These are phyloP conservation scores for Coptodon bakossiorum DNA, from an alignment of 2,113 vertebrate species.

Conservation along the genomic window DNA sequence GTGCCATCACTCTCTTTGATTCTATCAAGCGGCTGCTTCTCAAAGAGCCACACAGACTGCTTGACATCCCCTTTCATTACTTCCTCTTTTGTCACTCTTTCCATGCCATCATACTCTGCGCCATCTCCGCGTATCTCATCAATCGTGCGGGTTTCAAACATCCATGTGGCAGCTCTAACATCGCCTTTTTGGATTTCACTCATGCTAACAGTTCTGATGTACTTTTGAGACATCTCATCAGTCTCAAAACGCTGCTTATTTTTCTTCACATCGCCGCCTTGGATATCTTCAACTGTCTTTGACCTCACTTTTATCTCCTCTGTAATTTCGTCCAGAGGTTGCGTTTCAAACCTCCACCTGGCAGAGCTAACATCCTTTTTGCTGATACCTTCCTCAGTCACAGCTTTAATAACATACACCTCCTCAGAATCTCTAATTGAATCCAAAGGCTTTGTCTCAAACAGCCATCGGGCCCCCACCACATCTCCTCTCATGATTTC, in stretches of 20 bases:
- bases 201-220: slow-evolving; percentile 82
- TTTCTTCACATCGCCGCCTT: slow-evolving; percentile 80
- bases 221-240: slow-evolving; percentile 70
- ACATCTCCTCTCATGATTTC: slow-evolving; percentile 87
- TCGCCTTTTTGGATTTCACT: slow-evolving; percentile 88
- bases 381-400: slow-evolving; percentile 86
- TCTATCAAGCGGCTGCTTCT: slow-evolving; percentile 81
- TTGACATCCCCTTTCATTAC: slow-evolving; percentile 85
- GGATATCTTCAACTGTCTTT: slow-evolving; percentile 73
- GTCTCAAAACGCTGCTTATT: slow-evolving; percentile 81
- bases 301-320: slow-evolving; percentile 72
- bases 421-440: slow-evolving; percentile 81
- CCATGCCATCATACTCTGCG: slow-evolving; percentile 75
- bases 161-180: slow-evolving; percentile 86
- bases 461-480: slow-evolving; percentile 86
- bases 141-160: slow-evolving; percentile 85
- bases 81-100: slow-evolving; percentile 82
- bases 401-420: slow-evolving; percentile 86
- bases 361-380: slow-evolving; percentile 84
- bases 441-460: slow-evolving; percentile 90
- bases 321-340: slow-evolving; percentile 82
- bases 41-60: slow-evolving; percentile 90
- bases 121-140: slow-evolving; percentile 79
- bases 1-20: slow-evolving; percentile 76
- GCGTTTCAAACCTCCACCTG: slow-evolving; percentile 88